Evolutionary conservation across 1,140 invertebrate species (phyloP).

Genomic region (Adoxophyes honmai): DNA sequence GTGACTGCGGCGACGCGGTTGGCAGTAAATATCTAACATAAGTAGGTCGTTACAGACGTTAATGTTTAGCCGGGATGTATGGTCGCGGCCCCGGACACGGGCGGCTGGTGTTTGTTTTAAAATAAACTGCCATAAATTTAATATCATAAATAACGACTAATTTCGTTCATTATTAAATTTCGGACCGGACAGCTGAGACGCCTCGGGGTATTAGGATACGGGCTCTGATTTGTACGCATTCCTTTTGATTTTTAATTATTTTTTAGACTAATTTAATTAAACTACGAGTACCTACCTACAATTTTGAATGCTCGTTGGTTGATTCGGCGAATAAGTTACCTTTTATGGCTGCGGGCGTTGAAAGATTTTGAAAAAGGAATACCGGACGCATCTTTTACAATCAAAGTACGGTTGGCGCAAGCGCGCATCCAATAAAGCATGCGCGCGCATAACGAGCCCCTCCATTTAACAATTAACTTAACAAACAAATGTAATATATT

Average conservation of each 20-base stretch:
- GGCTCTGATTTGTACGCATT: constrained; percentile 22
- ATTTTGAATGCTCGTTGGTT: background rate
- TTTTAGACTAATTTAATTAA: constrained; percentile 18
- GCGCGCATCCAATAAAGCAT: constrained; percentile 61
- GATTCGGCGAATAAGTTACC: no score
- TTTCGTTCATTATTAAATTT: constrained; percentile 43
- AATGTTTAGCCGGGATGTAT: constrained; percentile 22
- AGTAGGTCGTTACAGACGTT: constrained; percentile 29
- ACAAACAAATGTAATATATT: constrained; percentile 77
- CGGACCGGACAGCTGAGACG: constrained; percentile 19
- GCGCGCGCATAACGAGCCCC: constrained; percentile 60
- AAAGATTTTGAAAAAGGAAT: constrained; percentile 31
- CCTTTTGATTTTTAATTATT: constrained; percentile 8
- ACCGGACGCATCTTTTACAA: constrained; percentile 67
- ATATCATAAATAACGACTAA: constrained; percentile 38
- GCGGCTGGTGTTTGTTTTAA: constrained; percentile 35
- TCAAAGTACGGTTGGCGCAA: constrained; percentile 55
- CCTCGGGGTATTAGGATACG: constrained; percentile 20
- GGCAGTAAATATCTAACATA: constrained; percentile 30
- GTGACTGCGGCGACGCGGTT: constrained; percentile 19
- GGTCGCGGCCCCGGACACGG: constrained; percentile 17
- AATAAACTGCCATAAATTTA: constrained; percentile 34
- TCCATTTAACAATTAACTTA: constrained; percentile 75
- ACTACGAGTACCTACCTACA: background rate
- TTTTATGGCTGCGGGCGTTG: background rate